A percentile compares a stretch with the other conserved stretches of the same genome.
These are phyloP conservation scores for Ceratothoa steindachneri DNA, from an alignment of 2,888 invertebrate genomes.

Conservation along the genomic window DNA sequence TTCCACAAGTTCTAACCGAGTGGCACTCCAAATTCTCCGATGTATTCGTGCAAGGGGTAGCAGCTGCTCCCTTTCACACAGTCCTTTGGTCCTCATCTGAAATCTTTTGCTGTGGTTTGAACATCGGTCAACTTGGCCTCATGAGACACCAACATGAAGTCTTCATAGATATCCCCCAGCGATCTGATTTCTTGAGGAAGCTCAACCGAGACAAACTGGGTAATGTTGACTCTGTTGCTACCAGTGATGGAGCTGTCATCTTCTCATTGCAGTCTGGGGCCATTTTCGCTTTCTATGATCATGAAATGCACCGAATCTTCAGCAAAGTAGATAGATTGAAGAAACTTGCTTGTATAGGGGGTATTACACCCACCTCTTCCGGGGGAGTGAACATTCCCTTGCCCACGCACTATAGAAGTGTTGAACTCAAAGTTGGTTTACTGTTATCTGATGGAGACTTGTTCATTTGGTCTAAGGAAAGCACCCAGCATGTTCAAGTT, in stretches of 20 bases:
- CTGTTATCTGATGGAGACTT: constrained; percentile 5
- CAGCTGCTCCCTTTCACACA: constrained; percentile 39
- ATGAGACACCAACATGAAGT: constrained; percentile 52
- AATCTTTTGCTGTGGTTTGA: constrained; percentile 74
- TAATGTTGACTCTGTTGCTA: constrained; percentile 20
- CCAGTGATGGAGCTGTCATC: constrained; percentile 40
- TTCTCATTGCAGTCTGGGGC: constrained; percentile 26
- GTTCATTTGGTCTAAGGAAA: background rate
- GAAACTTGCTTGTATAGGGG: constrained; percentile 38
- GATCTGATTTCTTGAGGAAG: background rate
- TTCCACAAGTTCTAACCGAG: constrained; percentile 22
- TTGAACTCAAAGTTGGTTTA: constrained; percentile 32
- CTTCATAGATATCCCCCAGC: constrained; percentile 26
- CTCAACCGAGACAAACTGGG: constrained; percentile 6
- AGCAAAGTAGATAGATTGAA: constrained; percentile 22
- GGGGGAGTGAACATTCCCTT: constrained; percentile 13
- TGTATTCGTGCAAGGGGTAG: constrained; percentile 25
- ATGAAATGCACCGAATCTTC: constrained; percentile 31
- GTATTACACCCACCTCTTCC: constrained; percentile 20
- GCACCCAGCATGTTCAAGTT: background rate
- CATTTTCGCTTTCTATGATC: constrained; percentile 34
- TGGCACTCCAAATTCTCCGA: constrained; percentile 4
- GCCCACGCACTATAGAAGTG: constrained; percentile 23
- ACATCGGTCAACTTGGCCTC: constrained; percentile 77
- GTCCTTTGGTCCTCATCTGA: constrained; percentile 59